Base-by-base conservation (phyloP, 2,888 invertebrate genomes). In the Globia sparganii region DNA sequence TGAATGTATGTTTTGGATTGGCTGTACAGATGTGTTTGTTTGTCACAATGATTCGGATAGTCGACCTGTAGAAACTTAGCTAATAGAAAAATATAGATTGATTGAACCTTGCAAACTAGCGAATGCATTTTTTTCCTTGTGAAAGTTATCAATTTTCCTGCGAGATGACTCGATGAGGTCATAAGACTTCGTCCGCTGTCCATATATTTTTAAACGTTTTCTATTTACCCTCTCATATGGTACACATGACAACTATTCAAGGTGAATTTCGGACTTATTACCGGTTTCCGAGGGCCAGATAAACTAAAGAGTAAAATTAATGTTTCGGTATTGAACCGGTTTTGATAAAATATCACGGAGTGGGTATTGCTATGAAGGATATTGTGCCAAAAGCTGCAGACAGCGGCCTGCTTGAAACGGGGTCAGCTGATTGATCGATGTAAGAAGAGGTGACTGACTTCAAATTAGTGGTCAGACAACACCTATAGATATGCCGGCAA, bases 211-310 rank as follows among this genome's bases (percentile, higher is more conserved):
- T 25, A 31, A 46, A 49, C 25, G 67, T 9, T 31, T 31, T 49
- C 37, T 15, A 15, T n/a, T 15, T n/a, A 25, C 25, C 3, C 56
- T 67, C 59, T 28, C n/a, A 34, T 3, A 34, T 2, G 6, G 28
- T 31, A n/a, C n/a, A 53, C 40, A 58, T 65, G 43, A 31, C 78
- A 69, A 78, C 65, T 11, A 28, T 56, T 78, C 79, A 80, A 80
- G 80, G 84, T 79, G 31, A 71, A 61, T 61, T 78, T 78, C 59
- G 40, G 28, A 56, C 15, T 53, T 68, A 43, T 59, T 78, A 80
- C 84, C 71, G 71, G 80, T 80, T 80, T 66, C 5, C 31, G 70
- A 78, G 59, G 65, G 65, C 71, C 79, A 78, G 69, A 58, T 18
- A n/a, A 69, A 31, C 9, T 37, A 31, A 65, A 59, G 31, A 46